Evolutionary conservation across 2,113 vertebrate species (phyloP).

Genomic region (Stigmatopora nigra): DNA sequence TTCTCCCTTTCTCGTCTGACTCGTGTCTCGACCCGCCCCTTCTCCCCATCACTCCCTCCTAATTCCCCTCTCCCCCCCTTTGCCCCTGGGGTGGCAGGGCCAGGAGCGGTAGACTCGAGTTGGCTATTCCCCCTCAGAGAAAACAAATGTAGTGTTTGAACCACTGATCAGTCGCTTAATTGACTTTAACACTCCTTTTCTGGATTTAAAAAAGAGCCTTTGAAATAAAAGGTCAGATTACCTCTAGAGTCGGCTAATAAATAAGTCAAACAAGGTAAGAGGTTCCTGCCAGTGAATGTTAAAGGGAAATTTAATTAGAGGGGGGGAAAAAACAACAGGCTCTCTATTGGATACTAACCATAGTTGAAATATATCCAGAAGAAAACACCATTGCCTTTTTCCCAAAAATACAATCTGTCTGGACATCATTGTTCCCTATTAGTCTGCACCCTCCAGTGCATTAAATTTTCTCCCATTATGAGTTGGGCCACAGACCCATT

Average conservation of each 20-base stretch:
- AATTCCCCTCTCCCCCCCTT: slow-evolving; percentile 33
- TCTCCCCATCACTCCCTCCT: slow-evolving; percentile 34
- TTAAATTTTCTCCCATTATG: slow-evolving; percentile 35
- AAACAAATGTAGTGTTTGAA: slow-evolving; percentile 74
- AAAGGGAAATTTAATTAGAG: slow-evolving; percentile 73
- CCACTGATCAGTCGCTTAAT: slow-evolving; percentile 72
- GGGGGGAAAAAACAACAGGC: slow-evolving; percentile 54
- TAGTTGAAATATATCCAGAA: slow-evolving; percentile 15
- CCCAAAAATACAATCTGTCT: slow-evolving; percentile 8
- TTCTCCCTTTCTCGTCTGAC: slow-evolving; percentile 46
- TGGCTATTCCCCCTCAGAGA: slow-evolving; percentile 48
- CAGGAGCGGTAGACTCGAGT: slow-evolving; percentile 32
- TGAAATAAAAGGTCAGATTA: slow-evolving; percentile 75
- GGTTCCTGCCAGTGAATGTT: slow-evolving; percentile 69
- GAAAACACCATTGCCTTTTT: background rate
- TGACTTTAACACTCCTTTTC: slow-evolving; percentile 75
- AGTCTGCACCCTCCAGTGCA: slow-evolving; percentile 22
- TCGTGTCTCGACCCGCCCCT: slow-evolving; percentile 25
- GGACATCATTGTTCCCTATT: slow-evolving; percentile 6
- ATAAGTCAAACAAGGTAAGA: slow-evolving; percentile 76
- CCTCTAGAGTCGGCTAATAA: slow-evolving; percentile 74
- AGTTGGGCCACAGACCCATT: slow-evolving; percentile 42
- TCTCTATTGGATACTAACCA: slow-evolving; percentile 40
- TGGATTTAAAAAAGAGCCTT: slow-evolving; percentile 64
- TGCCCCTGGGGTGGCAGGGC: slow-evolving; percentile 36